Base-by-base conservation (phyloP, 2,888 invertebrate genomes). In the Barypeithes pellucidus region DNA sequence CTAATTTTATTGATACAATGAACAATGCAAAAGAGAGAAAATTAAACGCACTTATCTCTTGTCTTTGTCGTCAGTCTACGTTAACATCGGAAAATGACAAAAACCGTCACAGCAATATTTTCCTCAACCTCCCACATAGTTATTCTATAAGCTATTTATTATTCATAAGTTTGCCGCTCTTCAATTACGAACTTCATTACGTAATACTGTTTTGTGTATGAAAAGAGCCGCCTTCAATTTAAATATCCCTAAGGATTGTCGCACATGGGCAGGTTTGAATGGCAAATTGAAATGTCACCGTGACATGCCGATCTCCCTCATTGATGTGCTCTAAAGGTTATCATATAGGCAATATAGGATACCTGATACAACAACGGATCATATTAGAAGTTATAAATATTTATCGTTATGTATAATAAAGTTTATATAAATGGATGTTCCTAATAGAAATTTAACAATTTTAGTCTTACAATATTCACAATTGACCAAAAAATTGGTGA, bases 251-350 rank as follows among this genome's bases (percentile, higher is more conserved):
- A 62, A 62, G 47, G 45, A 62, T 24, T 62, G 62, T 62, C 62
- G 47, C 62, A 62, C 62, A 62, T 62, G 62, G 62, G 29, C 47
- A 47, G 62, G 62, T 62, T 45, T 43, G 62, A 45, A 47, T 43
- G 16, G 47, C 47, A 33, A 62, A 47, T 9, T 57, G 33, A 57
- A 57, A 57, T 57, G 54, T 57, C 54, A 57, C 18, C 33, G 14
- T 57, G 29, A 57, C 54, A 57, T 57, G 54, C 54, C 54, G 9
- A 54, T 54, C 33, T 57, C 14, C 33, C 54, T 33, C 9, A 11
- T n/a, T 29, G 2, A 45, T 29, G 45, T 62, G 43, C 29, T 62
- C 16, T 43, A 62, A 62, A 62, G 62, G 62, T 57, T 18, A 54
- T n/a, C n/a, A n/a, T n/a, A n/a, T n/a, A n/a, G n/a, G n/a, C n/a